These are phyloP conservation scores for Drosophila arizonae DNA, from an alignment of 1,140 invertebrate genomes.

Conservation along the genomic window DNA sequence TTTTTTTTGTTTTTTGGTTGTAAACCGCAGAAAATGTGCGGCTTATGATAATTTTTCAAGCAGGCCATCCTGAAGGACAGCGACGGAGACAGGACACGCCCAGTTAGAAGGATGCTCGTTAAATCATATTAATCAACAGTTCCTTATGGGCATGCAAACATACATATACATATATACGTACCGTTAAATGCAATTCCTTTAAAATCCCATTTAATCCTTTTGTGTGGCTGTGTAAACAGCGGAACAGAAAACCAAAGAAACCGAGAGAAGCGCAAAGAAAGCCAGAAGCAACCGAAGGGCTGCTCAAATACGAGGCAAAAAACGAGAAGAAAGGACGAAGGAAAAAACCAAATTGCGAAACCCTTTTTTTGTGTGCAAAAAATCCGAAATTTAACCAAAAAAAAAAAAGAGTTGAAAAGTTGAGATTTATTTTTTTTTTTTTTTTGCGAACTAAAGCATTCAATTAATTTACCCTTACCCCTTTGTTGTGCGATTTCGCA, in stretches of 20 bases:
- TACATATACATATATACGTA: neutral
- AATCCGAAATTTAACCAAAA: slow-evolving; percentile 15
- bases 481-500: slow-evolving; percentile 9
- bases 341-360: slow-evolving; percentile 48
- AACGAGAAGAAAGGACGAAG: slow-evolving; percentile 9
- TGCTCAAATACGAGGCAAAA: slow-evolving; percentile 17
- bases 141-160: slow-evolving; percentile 18
- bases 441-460: slow-evolving; percentile 46
- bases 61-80: slow-evolving; percentile 28
- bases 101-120: slow-evolving; percentile 55
- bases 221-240: slow-evolving; percentile 77
- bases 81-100: slow-evolving; percentile 38
- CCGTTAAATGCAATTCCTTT: slow-evolving; percentile 38
- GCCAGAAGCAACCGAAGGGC: slow-evolving; percentile 25
- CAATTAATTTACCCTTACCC: slow-evolving; percentile 61
- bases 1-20: slow-evolving; percentile 10
- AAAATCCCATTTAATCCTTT: slow-evolving; percentile 77
- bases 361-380: slow-evolving; percentile 37
- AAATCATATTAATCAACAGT: slow-evolving; percentile 71
- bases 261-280: slow-evolving; percentile 26
- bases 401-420: slow-evolving; percentile 73
- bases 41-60: slow-evolving; percentile 66
- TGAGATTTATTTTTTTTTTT: slow-evolving; percentile 43
- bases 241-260: slow-evolving; percentile 15
- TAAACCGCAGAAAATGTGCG: slow-evolving; percentile 67